Base-by-base conservation (phyloP, 2,888 invertebrate species). In the Penaeus monodon region DNA sequence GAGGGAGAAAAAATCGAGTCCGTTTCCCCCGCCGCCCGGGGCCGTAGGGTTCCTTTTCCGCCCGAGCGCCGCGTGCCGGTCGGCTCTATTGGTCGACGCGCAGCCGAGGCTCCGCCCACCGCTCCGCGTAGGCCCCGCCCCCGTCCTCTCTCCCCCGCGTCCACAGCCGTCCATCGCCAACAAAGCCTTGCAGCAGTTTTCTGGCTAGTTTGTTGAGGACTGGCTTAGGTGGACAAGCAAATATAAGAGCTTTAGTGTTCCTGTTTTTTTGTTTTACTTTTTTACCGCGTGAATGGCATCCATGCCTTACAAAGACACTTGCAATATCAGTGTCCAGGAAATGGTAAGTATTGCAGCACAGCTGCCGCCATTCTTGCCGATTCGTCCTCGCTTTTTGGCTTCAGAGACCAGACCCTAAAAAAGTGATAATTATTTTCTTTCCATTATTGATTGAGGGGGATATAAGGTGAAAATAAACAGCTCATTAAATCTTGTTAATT, bases 191-290 rank as follows among this genome's bases (percentile, higher is more conserved):
- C 38, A 85, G 66, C 74, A 81, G 80, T 85, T 80, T 81, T 85
- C 80, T 80, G 80, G 80, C 85, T 85, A 84, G 83, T 84, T 84
- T 84, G 83, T 84, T 76, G 83, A 84, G 81, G 74, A 49, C 80
- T 29, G 49, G 73, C 74, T 74, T 70, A 68, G 85, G 74, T 44
- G 74, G 81, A 81, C 85, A 85, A 85, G 80, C 65, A 85, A 85
- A 85, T 85, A 85, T 85, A 85, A 74, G 73, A 73, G 84, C 66
- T 68, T 78, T 84, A 78, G 78, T 78, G 84, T 66, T 78, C 63
- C 68, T 20, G 49, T 78, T 66, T 78, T 78, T 84, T 78, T 84
- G 64, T 83, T 84, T 78, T 66, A 14, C 68, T 66, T 84, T 78
- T 84, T 84, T 84, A 64, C 49, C 57, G 78, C 33, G 78, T 78